Conservation (phyloP, 2,113 vertebrate species). For the Menura novaehollandiae region DNA sequence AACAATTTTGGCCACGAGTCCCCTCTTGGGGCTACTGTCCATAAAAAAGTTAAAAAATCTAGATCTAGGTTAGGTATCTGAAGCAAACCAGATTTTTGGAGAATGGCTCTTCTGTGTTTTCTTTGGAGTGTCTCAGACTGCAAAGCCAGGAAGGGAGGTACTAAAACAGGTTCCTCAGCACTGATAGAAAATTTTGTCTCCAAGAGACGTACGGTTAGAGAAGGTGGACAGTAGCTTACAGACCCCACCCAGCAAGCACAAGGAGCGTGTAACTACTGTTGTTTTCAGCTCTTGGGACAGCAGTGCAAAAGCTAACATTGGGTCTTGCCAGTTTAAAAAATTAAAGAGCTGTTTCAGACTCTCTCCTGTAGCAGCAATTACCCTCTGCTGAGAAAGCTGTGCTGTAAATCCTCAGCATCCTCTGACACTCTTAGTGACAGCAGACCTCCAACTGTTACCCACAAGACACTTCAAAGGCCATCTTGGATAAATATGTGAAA, state of each 20-base stretch:
- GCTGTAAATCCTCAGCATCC: background rate
- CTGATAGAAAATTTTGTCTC: background rate
- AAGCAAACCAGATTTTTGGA: background rate
- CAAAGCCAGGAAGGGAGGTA: background rate
- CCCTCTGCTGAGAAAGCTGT: background rate
- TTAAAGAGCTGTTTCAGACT: background rate
- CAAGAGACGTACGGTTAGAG: background rate
- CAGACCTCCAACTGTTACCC: slow-evolving; percentile 9
- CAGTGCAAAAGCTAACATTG: background rate
- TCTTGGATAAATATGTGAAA: slow-evolving; percentile 57
- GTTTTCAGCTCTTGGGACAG: background rate
- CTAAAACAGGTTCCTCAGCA: background rate
- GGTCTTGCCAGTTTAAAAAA: background rate
- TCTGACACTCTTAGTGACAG: background rate
- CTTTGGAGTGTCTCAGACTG: background rate
- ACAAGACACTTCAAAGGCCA: slow-evolving; percentile 36
- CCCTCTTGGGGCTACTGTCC: background rate
- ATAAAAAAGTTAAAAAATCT: background rate
- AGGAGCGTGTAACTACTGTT: background rate
- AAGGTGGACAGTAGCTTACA: background rate
- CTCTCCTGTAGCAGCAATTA: background rate
- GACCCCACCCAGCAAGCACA: background rate
- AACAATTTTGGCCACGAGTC: background rate
- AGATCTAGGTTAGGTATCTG: background rate
- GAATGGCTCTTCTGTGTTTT: background rate